These are phyloP conservation scores for Catharus fuscescens DNA, from an alignment of 2,113 vertebrate genomes.

Conservation along the genomic window DNA sequence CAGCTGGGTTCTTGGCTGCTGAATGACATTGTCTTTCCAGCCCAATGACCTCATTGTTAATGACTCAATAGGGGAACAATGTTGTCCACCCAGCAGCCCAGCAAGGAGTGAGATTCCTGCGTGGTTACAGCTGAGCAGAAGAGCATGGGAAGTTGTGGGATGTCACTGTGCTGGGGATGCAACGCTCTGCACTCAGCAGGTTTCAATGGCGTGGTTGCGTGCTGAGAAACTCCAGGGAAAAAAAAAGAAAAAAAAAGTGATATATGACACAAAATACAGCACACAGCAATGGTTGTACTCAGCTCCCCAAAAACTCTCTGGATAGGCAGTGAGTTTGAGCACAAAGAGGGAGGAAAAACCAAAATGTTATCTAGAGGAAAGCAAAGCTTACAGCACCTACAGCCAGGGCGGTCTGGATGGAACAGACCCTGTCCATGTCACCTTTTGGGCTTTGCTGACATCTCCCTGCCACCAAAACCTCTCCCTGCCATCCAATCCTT, in stretches of 20 bases:
- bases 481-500: not conserved
- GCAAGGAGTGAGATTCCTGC: constrained; percentile 47
- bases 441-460: not conserved
- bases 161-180: not conserved
- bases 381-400: not conserved
- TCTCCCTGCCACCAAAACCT: not conserved
- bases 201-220: not conserved
- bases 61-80: constrained; percentile 64
- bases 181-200: not conserved
- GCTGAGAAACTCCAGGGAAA: not conserved
- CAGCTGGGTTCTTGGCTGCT: constrained; percentile 66
- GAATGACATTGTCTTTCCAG: constrained; percentile 62
- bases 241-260: not conserved
- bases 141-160: constrained; percentile 40
- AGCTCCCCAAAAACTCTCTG: not conserved
- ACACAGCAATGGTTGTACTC: not conserved
- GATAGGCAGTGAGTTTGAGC: not conserved
- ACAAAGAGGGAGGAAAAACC: not conserved
- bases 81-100: constrained; percentile 60
- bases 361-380: not conserved
- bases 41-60: constrained; percentile 53
- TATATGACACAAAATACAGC: not conserved
- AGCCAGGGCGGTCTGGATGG: not conserved
- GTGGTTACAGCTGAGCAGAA: constrained; percentile 26
- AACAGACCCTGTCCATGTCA: accelerated